Conservation (phyloP, 2,797 vertebrate genomes). For the Acrossocheilus fasciatus region DNA sequence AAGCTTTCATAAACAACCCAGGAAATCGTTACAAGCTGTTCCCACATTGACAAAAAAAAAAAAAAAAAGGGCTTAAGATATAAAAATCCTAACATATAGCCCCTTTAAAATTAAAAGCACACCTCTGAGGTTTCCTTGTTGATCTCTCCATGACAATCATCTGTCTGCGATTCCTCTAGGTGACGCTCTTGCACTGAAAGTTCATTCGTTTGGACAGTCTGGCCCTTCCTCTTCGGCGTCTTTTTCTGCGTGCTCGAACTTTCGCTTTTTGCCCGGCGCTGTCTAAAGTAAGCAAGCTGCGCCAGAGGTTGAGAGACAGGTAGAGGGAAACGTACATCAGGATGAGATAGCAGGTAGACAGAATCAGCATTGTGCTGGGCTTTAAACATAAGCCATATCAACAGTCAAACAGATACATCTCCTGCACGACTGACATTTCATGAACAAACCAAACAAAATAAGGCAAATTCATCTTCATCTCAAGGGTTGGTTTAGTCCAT, state of each 20-base stretch:
- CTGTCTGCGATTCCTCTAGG: conserved; percentile 69
- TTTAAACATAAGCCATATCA: conserved; percentile 26
- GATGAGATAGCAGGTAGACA: conserved; percentile 85
- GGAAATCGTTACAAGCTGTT: background rate
- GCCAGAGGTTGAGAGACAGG: conserved; percentile 86
- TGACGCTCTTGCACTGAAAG: conserved; percentile 75
- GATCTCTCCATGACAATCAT: conserved; percentile 45
- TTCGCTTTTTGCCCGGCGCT: conserved; percentile 86
- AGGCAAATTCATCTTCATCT: background rate
- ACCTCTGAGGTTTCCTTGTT: conserved; percentile 71
- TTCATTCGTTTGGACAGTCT: conserved; percentile 84
- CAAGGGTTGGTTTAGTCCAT: background rate
- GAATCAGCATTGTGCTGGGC: conserved; percentile 71
- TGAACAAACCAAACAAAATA: background rate
- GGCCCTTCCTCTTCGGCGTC: conserved; percentile 91
- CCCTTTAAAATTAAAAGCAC: conserved; percentile 20
- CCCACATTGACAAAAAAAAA: background rate
- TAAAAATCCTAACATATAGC: background rate
- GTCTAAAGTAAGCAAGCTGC: conserved; percentile 93
- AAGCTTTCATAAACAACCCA: background rate
- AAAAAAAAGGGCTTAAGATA: background rate
- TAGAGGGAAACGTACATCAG: conserved; percentile 87
- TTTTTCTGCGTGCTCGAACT: conserved; percentile 87
- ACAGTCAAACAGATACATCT: background rate
- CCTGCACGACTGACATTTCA: background rate